Evolutionary conservation across 2,797 vertebrate species (phyloP).

Genomic region (Psittacula echo): DNA sequence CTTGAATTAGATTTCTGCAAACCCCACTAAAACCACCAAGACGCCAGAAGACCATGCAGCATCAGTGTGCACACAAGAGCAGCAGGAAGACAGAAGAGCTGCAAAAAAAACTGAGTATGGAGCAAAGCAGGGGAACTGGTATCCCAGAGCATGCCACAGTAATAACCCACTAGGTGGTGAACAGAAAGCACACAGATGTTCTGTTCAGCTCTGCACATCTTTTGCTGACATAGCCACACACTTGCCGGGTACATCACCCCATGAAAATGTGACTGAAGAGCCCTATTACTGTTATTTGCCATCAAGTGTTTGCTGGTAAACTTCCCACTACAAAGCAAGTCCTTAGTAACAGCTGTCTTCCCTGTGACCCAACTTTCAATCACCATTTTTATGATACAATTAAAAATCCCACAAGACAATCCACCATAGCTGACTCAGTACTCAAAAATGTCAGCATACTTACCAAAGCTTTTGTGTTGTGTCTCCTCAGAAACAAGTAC

Average conservation of each 20-base stretch:
- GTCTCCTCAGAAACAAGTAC: neutral
- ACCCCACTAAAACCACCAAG: fast-evolving
- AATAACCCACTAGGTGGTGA: fast-evolving
- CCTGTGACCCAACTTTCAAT: neutral
- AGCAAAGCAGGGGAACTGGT: neutral
- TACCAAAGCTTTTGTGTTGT: fast-evolving
- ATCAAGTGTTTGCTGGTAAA: neutral
- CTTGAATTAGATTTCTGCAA: neutral
- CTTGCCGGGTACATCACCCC: neutral
- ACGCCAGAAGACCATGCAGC: neutral
- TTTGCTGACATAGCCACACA: fast-evolving
- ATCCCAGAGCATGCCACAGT: fast-evolving
- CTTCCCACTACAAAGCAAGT: neutral
- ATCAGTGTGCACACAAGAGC: neutral
- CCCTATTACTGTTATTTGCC: neutral
- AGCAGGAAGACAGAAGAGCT: neutral
- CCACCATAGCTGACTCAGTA: neutral
- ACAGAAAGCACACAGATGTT: fast-evolving
- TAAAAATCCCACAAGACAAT: neutral
- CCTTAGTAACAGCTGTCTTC: neutral
- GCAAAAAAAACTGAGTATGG: fast-evolving
- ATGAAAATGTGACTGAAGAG: fast-evolving
- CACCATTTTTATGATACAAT: neutral
- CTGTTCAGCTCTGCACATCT: neutral
- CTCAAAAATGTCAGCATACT: neutral